phyloP scores from a whole-genome alignment of 2,888 invertebrate genomes.

The Atethmia centrago region DNA sequence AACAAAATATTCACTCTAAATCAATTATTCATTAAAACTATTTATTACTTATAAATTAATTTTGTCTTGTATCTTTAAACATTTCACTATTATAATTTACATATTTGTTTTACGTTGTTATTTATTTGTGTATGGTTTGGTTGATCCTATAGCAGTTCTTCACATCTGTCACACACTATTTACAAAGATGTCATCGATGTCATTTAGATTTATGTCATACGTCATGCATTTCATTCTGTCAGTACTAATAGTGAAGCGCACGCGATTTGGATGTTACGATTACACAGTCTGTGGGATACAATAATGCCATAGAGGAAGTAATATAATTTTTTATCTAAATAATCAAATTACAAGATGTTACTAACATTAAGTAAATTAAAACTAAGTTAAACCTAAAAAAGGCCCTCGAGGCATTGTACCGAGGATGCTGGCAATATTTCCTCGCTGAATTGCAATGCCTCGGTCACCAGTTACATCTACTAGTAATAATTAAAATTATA shows the following conservation, averaged over 20 bases:
- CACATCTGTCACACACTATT: constrained; percentile 38
- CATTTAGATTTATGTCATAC: not conserved
- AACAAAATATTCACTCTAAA: constrained; percentile 39
- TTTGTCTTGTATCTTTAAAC: constrained; percentile 15
- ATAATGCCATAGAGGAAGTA: too few species aligned
- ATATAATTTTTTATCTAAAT: too few species aligned
- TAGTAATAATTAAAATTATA: too few species aligned
- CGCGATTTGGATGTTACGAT: too few species aligned
- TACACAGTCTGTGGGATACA: too few species aligned
- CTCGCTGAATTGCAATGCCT: too few species aligned
- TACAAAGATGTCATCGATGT: constrained; percentile 23
- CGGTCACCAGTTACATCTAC: too few species aligned
- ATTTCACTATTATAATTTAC: constrained; percentile 57
- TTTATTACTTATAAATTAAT: constrained; percentile 16
- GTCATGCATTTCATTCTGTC: constrained; percentile 7
- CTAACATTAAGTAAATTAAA: too few species aligned
- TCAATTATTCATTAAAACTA: constrained; percentile 21
- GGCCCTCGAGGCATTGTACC: too few species aligned
- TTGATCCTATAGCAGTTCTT: not conserved
- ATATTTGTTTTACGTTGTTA: constrained; percentile 50
- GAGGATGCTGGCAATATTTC: too few species aligned
- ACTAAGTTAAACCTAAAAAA: too few species aligned
- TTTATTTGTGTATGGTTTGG: constrained; percentile 53
- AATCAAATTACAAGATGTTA: too few species aligned
- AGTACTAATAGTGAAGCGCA: not conserved